Base-by-base conservation (phyloP, 2,797 vertebrate species). In the Typhlichthys eigenmanni region DNA sequence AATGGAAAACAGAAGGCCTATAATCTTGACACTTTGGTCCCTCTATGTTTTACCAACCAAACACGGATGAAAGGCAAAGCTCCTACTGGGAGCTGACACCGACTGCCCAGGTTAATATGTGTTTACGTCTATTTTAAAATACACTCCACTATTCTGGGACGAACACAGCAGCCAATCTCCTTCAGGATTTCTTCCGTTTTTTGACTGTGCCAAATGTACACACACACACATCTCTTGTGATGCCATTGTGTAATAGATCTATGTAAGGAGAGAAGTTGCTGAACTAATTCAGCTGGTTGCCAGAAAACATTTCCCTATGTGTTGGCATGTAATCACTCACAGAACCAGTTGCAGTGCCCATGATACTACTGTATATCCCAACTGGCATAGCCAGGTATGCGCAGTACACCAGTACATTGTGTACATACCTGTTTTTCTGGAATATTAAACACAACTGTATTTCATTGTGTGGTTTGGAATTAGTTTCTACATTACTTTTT, bases 381-480 rank as follows among this genome's bases (percentile, higher is more conserved):
- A 45, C 38, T 55, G 46, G 17, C 46, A 48, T n/a, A 34, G 46
- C 65, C 64, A 64, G 72, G 79, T 71, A 74, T 63, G 66, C 51
- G 47, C 47, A 47, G 19, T 13, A 4, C 13, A 8, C 16, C 48
- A 34, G 4, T 34, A 13, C 34, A 13, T 4, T 10, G 34, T 52
- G 54, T 43, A 19, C 9, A 9, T 62, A 69, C 82, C 70, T 79
- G 80, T 81, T 83, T 69, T 69, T 65, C 66, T 32, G 16, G 61
- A 68, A 63, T 61, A 8, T 62, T 17, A 57, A 69, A 57, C 8
- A 8, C 2, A 11, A 7, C 1, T 0, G 60, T 52, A 79, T 38
- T 85, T 90, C 89, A 79, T 46, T 85, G 89, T 74, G 38, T 74
- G 85, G 87, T 83, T 57, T 72, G 74, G 54, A 79, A 65, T 46